A percentile compares a stretch with the other conserved stretches of the same genome.
phyloP scores from a whole-genome alignment of 2,888 invertebrate genomes.

The Netelia melanura region DNA sequence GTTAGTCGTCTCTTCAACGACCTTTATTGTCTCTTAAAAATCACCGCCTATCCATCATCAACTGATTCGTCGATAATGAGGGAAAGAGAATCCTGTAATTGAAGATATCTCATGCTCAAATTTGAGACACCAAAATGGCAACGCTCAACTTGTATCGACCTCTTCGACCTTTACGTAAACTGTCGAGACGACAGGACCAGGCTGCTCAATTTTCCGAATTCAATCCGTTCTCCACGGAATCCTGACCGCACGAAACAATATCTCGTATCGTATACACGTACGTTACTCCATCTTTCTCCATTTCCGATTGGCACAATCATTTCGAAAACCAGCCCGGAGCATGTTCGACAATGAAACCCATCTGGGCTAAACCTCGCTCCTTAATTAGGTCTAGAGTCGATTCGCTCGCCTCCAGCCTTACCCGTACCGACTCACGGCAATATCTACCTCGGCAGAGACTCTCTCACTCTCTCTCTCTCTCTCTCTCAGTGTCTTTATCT shows the following conservation, averaged over 20 bases:
- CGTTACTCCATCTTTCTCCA: background rate
- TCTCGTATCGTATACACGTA: background rate
- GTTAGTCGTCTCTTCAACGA: no score
- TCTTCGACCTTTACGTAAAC: no score
- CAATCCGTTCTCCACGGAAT: background rate
- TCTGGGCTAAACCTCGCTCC: conserved; percentile 40
- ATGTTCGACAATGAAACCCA: conserved; percentile 47
- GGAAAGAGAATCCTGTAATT: no score
- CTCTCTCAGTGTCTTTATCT: conserved; percentile 7
- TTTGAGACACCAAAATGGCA: background rate
- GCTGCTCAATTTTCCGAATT: background rate
- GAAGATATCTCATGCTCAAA: background rate
- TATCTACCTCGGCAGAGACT: background rate
- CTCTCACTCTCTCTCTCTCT: background rate
- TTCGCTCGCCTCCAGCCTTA: conserved; percentile 16
- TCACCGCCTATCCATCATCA: no score
- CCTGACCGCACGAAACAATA: conserved; percentile 23
- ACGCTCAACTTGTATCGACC: background rate
- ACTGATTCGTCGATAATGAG: no score
- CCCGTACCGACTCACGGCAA: no score
- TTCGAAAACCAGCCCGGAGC: conserved; percentile 21
- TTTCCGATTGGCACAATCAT: conserved; percentile 44
- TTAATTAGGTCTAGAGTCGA: conserved; percentile 56
- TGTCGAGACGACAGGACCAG: conserved; percentile 5
- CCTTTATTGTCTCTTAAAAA: no score